A percentile compares a stretch with the other conserved stretches of the same genome.
These are phyloP conservation scores for Limanda limanda DNA, from an alignment of 2,113 vertebrate species.

Conservation along the genomic window DNA sequence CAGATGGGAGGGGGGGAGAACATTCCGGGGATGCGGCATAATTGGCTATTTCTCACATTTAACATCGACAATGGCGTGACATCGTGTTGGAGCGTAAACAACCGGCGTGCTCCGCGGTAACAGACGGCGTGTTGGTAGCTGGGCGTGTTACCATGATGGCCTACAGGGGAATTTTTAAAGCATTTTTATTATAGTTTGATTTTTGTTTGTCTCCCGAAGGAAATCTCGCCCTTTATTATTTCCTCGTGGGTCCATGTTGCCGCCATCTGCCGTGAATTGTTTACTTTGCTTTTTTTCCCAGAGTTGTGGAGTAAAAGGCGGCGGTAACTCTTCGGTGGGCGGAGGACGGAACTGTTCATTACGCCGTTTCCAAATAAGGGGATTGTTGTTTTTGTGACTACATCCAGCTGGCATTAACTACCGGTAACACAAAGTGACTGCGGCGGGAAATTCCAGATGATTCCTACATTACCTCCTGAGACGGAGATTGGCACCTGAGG, in stretches of 20 bases:
- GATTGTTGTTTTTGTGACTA: conserved; percentile 35
- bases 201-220: conserved; percentile 60
- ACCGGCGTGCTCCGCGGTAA: conserved; percentile 28
- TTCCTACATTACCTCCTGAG: conserved; percentile 28
- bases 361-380: conserved; percentile 58
- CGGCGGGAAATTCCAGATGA: conserved; percentile 43
- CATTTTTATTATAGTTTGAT: conserved; percentile 61
- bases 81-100: conserved; percentile 42
- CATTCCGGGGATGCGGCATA: conserved; percentile 35
- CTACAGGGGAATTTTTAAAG: conserved; percentile 61
- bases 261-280: conserved; percentile 72
- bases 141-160: conserved; percentile 46
- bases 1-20: conserved; percentile 33
- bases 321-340: conserved; percentile 54
- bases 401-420: conserved; percentile 66
- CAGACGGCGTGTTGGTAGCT: conserved; percentile 56
- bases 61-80: conserved; percentile 35
- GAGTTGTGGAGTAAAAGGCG: conserved; percentile 27
- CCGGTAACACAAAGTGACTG: conserved; percentile 17
- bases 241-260: conserved; percentile 45
- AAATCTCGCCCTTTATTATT: conserved; percentile 53
- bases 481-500: conserved; percentile 66
- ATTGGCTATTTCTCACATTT: conserved; percentile 64
- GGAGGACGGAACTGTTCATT: conserved; percentile 57
- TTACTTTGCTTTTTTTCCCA: conserved; percentile 49